Evolutionary conservation across 2,888 invertebrate species (phyloP).

Genomic region (Ptilodon capucinus): DNA sequence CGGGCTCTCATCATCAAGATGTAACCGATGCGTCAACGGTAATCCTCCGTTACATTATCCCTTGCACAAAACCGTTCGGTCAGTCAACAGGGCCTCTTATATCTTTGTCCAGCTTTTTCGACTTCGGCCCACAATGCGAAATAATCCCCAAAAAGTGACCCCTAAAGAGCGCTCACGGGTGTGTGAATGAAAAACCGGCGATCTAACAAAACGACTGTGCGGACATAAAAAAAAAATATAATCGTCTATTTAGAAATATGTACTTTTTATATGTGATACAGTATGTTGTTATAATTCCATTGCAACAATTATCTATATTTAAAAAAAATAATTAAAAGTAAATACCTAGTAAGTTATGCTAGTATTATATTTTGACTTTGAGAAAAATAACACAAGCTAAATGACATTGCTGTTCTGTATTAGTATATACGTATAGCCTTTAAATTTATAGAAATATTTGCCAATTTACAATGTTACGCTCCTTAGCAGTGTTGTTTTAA

Average conservation of each 20-base stretch:
- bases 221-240: constrained; percentile 56
- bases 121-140: constrained; percentile 65
- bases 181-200: constrained; percentile 52
- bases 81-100: constrained; percentile 68
- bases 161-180: constrained; percentile 73
- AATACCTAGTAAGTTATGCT: too few species aligned
- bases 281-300: constrained; percentile 31
- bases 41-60: constrained; percentile 50
- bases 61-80: constrained; percentile 59
- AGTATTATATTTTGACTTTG: too few species aligned
- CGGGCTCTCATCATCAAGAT: constrained; percentile 34
- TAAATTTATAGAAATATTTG: too few species aligned
- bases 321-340: too few species aligned
- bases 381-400: too few species aligned
- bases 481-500: too few species aligned
- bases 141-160: constrained; percentile 82
- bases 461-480: too few species aligned
- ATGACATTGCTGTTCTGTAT: too few species aligned
- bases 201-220: constrained; percentile 48
- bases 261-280: constrained; percentile 56
- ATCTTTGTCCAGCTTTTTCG: constrained; percentile 68
- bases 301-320: neutral
- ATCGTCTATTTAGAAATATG: constrained; percentile 56
- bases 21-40: constrained; percentile 52
- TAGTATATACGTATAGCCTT: too few species aligned